Base-by-base conservation (phyloP, 30 jellyfish, hydroid and myxozoan genomes). In the Sanderia malayensis region DNA sequence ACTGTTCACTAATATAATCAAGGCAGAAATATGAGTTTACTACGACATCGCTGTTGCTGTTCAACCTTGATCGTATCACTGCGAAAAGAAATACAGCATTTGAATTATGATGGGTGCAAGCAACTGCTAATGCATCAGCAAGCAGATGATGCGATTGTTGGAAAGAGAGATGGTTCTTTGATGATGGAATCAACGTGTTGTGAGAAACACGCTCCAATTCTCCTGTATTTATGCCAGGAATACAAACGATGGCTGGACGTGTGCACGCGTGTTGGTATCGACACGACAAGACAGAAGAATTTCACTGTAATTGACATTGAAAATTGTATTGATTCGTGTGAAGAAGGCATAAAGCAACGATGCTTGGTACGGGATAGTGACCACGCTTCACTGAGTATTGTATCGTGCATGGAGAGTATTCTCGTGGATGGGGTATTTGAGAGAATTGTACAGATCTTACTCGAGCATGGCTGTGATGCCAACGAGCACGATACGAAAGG, bases 401-500 rank as follows among this genome's bases (percentile, higher is more conserved):
- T 6, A 63, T 63, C 58, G 8, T 24, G 75, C 23, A 63, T 49
- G 2, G 60, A 27, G 55, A 74, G 41, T 19, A 26, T 76, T 0
- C 37, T 46, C 0, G 80, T 63, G 13, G 80, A 76, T 24, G 52
- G 53, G 15, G 46, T 76, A 26, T 63, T 76, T 24, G 87, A 76
- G 66, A 57, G 46, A 65, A 59, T 76, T 32, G 70, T 63, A 10
- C 4, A 11, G 46, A 72, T 76, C 23, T 61, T 76, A 27, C 63
- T 29, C 23, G 79, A 49, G 34, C 62, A 4, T 46, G 87, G 80
- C 18, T 76, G 33, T 31, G 67, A 76, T 17, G 15, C 62, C 18
- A 68, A 76, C 64, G 87, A 55, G 21, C 28, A 52, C 2, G 87
- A 76, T 30, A 27, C 53, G 63, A 76, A 68, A 34, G 80, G 87